Conservation (phyloP, 1,140 invertebrate species). For the Leptinotarsa texana region DNA sequence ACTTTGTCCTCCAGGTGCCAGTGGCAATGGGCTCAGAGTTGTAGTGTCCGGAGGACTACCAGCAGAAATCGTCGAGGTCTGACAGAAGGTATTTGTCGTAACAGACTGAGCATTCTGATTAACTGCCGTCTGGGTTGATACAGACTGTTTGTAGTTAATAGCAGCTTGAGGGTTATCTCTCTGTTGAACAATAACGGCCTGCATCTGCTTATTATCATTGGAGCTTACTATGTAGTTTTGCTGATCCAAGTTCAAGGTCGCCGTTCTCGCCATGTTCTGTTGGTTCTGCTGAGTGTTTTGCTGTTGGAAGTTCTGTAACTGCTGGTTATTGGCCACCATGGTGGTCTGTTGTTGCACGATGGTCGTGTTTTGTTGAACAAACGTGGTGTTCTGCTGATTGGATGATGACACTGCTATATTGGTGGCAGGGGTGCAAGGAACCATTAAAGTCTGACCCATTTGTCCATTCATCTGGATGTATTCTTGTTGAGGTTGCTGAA, state of each 20-base stretch:
- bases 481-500: slow-evolving; percentile 64
- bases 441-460: slow-evolving; percentile 77
- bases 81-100: slow-evolving; percentile 62
- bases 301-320: slow-evolving; percentile 49
- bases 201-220: slow-evolving; percentile 56
- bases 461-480: slow-evolving; percentile 69
- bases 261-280: slow-evolving; percentile 35
- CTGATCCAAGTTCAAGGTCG: slow-evolving; percentile 51
- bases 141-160: slow-evolving; percentile 62
- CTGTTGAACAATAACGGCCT: slow-evolving; percentile 58
- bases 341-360: slow-evolving; percentile 70
- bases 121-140: slow-evolving; percentile 73
- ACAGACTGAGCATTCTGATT: slow-evolving; percentile 64
- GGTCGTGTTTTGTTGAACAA: slow-evolving; percentile 72
- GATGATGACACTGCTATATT: slow-evolving; percentile 63
- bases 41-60: slow-evolving; percentile 77
- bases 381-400: slow-evolving; percentile 73
- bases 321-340: slow-evolving; percentile 73
- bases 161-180: slow-evolving; percentile 51
- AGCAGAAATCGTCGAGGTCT: slow-evolving; percentile 56
- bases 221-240: slow-evolving; percentile 51
- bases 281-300: slow-evolving; percentile 40
- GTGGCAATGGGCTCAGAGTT: slow-evolving; percentile 74
- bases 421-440: slow-evolving; percentile 70
- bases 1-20: slow-evolving; percentile 59